A percentile compares a stretch with the other conserved stretches of the same genome.
phyloP scores from a whole-genome alignment of 2,797 vertebrate species.

The Anas flavirostris region DNA sequence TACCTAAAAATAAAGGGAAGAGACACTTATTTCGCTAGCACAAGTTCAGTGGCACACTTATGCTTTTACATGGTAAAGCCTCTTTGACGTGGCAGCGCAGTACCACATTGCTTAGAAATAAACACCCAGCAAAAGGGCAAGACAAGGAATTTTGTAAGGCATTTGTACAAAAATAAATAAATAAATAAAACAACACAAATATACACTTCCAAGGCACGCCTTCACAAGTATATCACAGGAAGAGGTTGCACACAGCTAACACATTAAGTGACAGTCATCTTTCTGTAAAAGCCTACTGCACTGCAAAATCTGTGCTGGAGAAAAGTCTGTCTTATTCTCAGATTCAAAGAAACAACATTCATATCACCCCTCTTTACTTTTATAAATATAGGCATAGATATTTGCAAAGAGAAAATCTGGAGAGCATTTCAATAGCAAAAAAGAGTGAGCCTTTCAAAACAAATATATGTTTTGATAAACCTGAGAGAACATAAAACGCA shows the following conservation, averaged over 20 bases:
- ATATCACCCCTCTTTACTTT: neutral
- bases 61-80: conserved; percentile 41
- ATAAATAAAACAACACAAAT: neutral
- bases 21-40: neutral
- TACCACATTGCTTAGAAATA: neutral
- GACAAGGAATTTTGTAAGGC: neutral
- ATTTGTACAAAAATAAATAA: neutral
- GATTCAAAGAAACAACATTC: neutral
- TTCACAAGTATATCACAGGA: neutral
- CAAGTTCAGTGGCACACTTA: neutral
- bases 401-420: neutral
- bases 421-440: neutral
- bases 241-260: neutral
- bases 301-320: neutral
- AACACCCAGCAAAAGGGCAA: neutral
- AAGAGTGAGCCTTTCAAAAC: neutral
- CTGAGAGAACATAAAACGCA: neutral
- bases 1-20: neutral
- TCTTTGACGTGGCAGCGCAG: neutral
- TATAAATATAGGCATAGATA: neutral
- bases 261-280: neutral
- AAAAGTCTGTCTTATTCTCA: neutral
- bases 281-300: neutral
- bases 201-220: neutral
- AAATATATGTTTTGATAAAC: neutral